A percentile compares a stretch with the other conserved stretches of the same genome.
Evolutionary conservation across 1,140 invertebrate genomes (phyloP).

Genomic region (Oedothorax gibbosus): DNA sequence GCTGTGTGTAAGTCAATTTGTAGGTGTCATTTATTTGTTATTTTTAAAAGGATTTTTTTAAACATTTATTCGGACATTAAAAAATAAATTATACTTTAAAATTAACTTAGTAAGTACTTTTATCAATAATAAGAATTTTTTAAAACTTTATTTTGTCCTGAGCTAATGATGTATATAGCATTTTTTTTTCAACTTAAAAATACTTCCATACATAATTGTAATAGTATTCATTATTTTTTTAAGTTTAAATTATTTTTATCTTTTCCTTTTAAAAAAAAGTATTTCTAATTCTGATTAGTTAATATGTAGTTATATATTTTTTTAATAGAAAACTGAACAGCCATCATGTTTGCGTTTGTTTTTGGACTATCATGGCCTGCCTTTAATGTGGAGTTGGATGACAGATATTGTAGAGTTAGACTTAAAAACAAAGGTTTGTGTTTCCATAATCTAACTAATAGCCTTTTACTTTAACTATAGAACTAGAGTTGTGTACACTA

Average conservation of each 20-base stretch:
- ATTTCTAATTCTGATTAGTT: not conserved
- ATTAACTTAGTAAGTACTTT: no score
- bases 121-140: no score
- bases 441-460: not conserved
- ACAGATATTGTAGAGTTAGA: constrained; percentile 73
- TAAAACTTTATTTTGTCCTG: no score
- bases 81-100: no score
- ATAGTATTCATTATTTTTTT: not conserved
- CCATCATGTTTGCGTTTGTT: constrained; percentile 78
- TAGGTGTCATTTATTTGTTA: not conserved
- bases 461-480: no score
- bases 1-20: no score
- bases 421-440: constrained; percentile 62
- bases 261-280: not conserved
- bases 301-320: not conserved
- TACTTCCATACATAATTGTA: no score
- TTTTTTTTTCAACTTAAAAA: no score
- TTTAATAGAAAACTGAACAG: constrained; percentile 68
- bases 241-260: not conserved
- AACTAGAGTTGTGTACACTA: no score
- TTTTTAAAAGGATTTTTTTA: not conserved
- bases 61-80: not conserved
- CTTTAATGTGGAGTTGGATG: constrained; percentile 93
- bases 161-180: no score
- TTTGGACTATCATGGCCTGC: constrained; percentile 94